Evolutionary conservation across 2,888 invertebrate genomes (phyloP).

Genomic region (Chaitophorus viminalis): DNA sequence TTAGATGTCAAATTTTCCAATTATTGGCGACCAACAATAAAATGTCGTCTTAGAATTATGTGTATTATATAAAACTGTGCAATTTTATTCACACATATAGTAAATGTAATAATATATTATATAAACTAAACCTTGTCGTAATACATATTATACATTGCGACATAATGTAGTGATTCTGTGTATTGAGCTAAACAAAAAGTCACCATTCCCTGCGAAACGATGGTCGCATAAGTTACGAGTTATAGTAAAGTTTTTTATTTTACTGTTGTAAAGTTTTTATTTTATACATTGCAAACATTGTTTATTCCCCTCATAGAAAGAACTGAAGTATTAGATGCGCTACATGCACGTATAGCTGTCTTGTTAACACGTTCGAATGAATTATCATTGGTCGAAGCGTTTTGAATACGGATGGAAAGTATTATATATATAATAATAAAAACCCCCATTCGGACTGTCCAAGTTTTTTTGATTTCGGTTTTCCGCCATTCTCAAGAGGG

Average conservation of each 20-base stretch:
- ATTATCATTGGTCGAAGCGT: slow-evolving; percentile 59
- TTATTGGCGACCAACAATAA: too few relatives aligned
- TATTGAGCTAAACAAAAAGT: slow-evolving; percentile 17
- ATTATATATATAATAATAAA: slow-evolving; percentile 55
- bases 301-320: slow-evolving; percentile 50
- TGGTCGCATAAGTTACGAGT: slow-evolving; percentile 53
- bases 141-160: neutral
- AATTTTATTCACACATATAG: neutral
- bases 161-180: slow-evolving; percentile 46
- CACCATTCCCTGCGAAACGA: slow-evolving; percentile 26
- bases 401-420: slow-evolving; percentile 55
- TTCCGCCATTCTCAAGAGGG: slow-evolving; percentile 48
- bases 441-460: slow-evolving; percentile 60
- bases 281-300: slow-evolving; percentile 48
- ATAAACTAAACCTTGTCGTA: neutral
- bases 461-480: slow-evolving; percentile 57
- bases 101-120: neutral
- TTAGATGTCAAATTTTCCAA: too few relatives aligned
- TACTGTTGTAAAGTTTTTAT: slow-evolving; percentile 57
- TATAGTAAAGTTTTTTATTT: slow-evolving; percentile 57
- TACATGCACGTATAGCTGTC: slow-evolving; percentile 50
- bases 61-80: neutral
- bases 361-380: slow-evolving; percentile 61
- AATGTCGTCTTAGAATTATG: neutral
- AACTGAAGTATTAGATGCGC: slow-evolving; percentile 30